Evolutionary conservation across 2,888 invertebrate genomes (phyloP).

Genomic region (Cephus pulcher): DNA sequence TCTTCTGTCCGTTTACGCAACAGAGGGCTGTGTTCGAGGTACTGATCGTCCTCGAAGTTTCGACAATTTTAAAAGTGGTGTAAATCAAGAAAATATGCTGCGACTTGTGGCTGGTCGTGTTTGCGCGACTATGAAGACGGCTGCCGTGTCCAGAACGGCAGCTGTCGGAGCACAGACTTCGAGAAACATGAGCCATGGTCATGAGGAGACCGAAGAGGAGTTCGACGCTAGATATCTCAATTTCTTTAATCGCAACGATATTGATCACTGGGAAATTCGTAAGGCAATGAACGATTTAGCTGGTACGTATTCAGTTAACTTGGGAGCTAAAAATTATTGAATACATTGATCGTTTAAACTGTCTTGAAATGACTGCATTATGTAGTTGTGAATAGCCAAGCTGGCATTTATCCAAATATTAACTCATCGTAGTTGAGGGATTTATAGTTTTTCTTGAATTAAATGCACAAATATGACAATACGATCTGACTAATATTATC

Average conservation of each 20-base stretch:
- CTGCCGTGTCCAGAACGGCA: slow-evolving; percentile 38
- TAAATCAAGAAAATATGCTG: slow-evolving; percentile 41
- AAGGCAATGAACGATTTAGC: slow-evolving; percentile 89
- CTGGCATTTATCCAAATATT: neutral
- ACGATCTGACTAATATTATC: neutral
- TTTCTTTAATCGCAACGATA: slow-evolving; percentile 87
- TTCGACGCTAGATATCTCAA: slow-evolving; percentile 86
- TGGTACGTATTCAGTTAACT: slow-evolving; percentile 42
- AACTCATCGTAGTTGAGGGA: neutral
- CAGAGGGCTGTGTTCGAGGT: neutral
- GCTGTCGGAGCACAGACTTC: slow-evolving; percentile 56
- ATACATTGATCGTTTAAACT: neutral
- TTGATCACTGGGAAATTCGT: slow-evolving; percentile 95
- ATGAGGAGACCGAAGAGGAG: slow-evolving; percentile 83
- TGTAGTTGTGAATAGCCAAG: neutral
- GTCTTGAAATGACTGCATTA: neutral
- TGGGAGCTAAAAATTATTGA: neutral
- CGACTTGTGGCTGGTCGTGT: slow-evolving; percentile 49
- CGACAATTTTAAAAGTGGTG: neutral
- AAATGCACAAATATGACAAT: neutral
- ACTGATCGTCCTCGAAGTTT: neutral
- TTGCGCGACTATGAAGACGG: slow-evolving; percentile 32
- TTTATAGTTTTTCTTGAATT: neutral
- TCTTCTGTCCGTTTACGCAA: slow-evolving; percentile 6
- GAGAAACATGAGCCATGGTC: slow-evolving; percentile 66